Base-by-base conservation (phyloP, 2,888 invertebrate species). In the Drosophila mulleri region DNA sequence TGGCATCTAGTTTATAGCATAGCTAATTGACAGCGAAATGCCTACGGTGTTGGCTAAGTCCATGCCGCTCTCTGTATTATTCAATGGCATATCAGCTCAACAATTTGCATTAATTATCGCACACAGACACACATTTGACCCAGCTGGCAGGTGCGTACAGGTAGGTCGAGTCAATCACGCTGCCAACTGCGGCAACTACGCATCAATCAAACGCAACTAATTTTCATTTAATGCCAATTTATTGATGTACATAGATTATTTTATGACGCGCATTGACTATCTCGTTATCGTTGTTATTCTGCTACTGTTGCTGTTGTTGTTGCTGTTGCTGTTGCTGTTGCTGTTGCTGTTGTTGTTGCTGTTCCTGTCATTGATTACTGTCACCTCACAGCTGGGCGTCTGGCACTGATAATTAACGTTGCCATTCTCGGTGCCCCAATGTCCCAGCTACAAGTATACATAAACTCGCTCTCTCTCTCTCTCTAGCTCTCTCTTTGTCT, bases 171-270 rank as follows among this genome's bases (percentile, higher is more conserved):
- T 76, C 80, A 80, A 75, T 83, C 74, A 77, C 67, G 83, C 66
- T 67, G 69, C 66, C 69, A 73, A 69, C 62, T 63, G 41, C 37
- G 64, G 57, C 81, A 88, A 81, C 83, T 78, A 35, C 62, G 65
- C 81, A 88, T 88, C 83, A 83, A 89, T 84, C 89, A 89, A 84
- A 71, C 39, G 69, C 62, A 83, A 67, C 81, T 48, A 61, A 67
- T 70, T 73, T 71, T 52, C 78, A 75, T 67, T 72, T 70, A 71
- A 69, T 69, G 70, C 53, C 82, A 59, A 71, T 72, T 72, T 65
- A 83, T 80, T 76, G 70, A 76, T 74, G 69, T 58, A 63, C 57
- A 57, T 67, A 62, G 83, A 87, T 74, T 81, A 76, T 73, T 83
- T 75, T 70, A 68, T 63, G 63, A 83, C 63, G 68, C 48, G 18